Evolutionary conservation across 2,888 invertebrate species (phyloP), one percentile per base, ranked within the genome.

Genomic region (Drosophila mimica): DNA sequence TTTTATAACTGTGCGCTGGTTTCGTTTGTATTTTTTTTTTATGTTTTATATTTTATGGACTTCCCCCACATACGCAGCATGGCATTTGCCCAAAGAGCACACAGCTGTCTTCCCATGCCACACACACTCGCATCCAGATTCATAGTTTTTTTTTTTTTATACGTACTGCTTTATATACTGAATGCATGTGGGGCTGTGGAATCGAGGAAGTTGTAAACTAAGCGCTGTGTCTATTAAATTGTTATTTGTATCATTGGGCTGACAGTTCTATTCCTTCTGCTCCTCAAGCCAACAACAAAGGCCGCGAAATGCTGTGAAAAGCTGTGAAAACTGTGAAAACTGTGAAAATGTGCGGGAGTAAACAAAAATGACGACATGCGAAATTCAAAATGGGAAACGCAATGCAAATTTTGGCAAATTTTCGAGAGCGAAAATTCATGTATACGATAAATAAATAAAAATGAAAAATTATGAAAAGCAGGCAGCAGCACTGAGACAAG

Each of bases 1-100:
- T 85, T 85, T 85, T 85, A 88, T 85, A 85, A 74, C 82, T 84
- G 70, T 88, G 85, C 82, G 89, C 85, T 85, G 85, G 88, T 85
- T 85, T 85, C 84, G 74, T 89, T 87, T 75, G 63, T 48, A 53
- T 43, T 53, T 33, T 28, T 36, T 33, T 46, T 56, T 46, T 0
- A 8, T 36, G 25, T 46, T 43, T 70, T 61, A 70, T 88, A 70
- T 83, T 84, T 85, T 89, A 85, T 85, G 88, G 85, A 89, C 89
- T 85, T 85, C 89, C 89, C 85, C 85, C 89, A 89, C 82, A 89
- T 80, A 79, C 75, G 83, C 78, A 63, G 70, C 81, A 63, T 82
- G 70, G 76, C 82, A 82, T 85, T 85, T 85, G 88, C 88, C 88
- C 84, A 87, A 81, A 75, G 60, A 75, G 78, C 72, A 76, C 82